Percentiles rank a stretch among this genome's conserved stretches.
Evolutionary conservation across 2,888 invertebrate species (phyloP).

Genomic region (Dilophus febrilis): DNA sequence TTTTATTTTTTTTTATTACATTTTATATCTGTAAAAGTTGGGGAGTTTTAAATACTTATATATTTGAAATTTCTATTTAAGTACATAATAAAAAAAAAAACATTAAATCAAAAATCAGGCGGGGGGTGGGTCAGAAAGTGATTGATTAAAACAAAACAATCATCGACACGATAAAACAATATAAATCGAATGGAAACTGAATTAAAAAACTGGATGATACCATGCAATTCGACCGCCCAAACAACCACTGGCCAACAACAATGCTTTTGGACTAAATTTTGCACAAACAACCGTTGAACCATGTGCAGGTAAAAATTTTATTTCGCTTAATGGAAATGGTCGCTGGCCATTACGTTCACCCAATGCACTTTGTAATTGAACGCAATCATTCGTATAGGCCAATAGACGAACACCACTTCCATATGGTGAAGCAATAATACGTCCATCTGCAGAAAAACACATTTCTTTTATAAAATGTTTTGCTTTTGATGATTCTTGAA

Average conservation of each 20-base stretch:
- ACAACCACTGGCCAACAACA: slow-evolving; percentile 78
- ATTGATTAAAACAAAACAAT: too few species aligned
- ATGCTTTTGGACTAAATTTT: slow-evolving; percentile 76
- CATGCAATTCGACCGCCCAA: slow-evolving; percentile 75
- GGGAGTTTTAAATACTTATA: too few species aligned
- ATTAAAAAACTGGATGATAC: slow-evolving; percentile 52
- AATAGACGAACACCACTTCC: slow-evolving; percentile 73
- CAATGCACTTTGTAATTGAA: slow-evolving; percentile 53
- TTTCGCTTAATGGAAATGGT: slow-evolving; percentile 38
- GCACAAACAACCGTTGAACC: slow-evolving; percentile 73
- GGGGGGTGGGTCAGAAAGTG: too few species aligned
- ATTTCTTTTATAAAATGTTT: slow-evolving; percentile 86
- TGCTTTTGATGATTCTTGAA: slow-evolving; percentile 75
- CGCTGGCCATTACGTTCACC: slow-evolving; percentile 30
- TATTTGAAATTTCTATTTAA: too few species aligned
- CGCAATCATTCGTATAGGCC: slow-evolving; percentile 57
- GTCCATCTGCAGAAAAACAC: slow-evolving; percentile 78
- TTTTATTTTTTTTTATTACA: too few species aligned
- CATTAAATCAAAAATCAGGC: too few species aligned
- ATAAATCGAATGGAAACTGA: slow-evolving; percentile 15
- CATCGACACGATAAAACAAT: too few species aligned
- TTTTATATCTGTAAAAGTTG: too few species aligned
- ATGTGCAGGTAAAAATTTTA: slow-evolving; percentile 54
- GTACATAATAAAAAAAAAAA: too few species aligned
- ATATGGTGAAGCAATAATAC: slow-evolving; percentile 79